Evolutionary conservation across 2,797 vertebrate species (phyloP).

Genomic region (Sciurus carolinensis): DNA sequence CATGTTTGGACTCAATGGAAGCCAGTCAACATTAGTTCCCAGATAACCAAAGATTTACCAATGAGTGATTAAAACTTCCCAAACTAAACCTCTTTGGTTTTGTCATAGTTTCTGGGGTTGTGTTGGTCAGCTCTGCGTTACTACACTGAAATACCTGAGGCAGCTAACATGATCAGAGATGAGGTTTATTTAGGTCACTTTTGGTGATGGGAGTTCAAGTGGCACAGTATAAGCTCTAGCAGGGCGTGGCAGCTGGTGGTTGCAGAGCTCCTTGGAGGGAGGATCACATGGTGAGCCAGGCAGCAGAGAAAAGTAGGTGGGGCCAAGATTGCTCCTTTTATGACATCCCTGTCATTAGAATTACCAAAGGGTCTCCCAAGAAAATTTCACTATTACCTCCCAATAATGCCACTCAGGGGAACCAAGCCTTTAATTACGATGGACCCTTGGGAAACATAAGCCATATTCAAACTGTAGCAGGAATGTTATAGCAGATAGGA

Average conservation of each 20-base stretch:
- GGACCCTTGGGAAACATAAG: neutral
- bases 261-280: neutral
- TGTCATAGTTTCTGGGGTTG: neutral
- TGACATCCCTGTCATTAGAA: neutral
- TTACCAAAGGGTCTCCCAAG: neutral
- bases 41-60: conserved; percentile 11
- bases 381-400: neutral
- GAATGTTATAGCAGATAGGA: neutral
- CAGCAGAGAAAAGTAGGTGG: neutral
- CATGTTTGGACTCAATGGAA: conserved; percentile 6
- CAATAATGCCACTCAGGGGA: neutral
- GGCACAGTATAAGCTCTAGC: neutral
- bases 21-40: neutral
- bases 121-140: neutral
- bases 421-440: neutral
- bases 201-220: neutral
- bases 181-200: neutral
- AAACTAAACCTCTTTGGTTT: neutral
- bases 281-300: neutral
- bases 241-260: neutral
- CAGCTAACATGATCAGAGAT: neutral
- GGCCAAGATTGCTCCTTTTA: neutral
- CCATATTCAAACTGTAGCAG: neutral
- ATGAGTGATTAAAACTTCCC: conserved; percentile 3
- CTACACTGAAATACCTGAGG: neutral